Base-by-base conservation (phyloP, 2,888 invertebrate genomes). In the Xylocampa areola region DNA sequence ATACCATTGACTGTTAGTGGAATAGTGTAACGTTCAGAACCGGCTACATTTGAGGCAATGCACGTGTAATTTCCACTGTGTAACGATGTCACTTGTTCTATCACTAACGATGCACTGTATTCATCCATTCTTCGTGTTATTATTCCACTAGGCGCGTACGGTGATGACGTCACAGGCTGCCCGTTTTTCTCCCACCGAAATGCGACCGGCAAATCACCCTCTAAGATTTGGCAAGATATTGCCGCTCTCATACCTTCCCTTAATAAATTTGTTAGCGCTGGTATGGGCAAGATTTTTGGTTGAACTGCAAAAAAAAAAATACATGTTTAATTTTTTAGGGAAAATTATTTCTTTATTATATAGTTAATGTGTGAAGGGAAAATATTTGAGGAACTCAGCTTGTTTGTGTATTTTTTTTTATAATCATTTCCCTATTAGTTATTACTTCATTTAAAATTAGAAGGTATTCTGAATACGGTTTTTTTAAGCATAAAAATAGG, bases 1-100 rank as follows among this genome's bases (percentile, higher is more conserved):
- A 94, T 94, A 96, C 96, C 97, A 89, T 97, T 97, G 11, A 97
- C 97, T 11, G 97, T 97, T 3, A 97, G 94, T 19, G 97, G 97
- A 51, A 97, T 96, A 6, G 96, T 96, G 79, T 96, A 97, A 63
- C 95, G 94, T 79, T 97, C 97, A 3, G 95, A 95, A 8, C 97
- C 98, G 10, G 98, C 98, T 17, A 97, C 95, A 90, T 98, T 98
- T 41, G 96, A 96, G n/a, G 97, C 97, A 48, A 97, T 96, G 88
- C 98, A 98, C n/a, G 98, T 97, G 85, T 98, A 98, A 90, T 97
- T 98, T 81, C 98, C 98, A 77, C 96, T 97, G 86, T 98, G 97
- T 45, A 96, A 95, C 23, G 98, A 97, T 51, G 96, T 96, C 64
- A 98, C 97, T 85, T 96, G 96, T 82, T 98, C 98, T 77, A 98